Conservation (phyloP, 2,888 invertebrate genomes). For the Dicroscelio sp. region DNA sequence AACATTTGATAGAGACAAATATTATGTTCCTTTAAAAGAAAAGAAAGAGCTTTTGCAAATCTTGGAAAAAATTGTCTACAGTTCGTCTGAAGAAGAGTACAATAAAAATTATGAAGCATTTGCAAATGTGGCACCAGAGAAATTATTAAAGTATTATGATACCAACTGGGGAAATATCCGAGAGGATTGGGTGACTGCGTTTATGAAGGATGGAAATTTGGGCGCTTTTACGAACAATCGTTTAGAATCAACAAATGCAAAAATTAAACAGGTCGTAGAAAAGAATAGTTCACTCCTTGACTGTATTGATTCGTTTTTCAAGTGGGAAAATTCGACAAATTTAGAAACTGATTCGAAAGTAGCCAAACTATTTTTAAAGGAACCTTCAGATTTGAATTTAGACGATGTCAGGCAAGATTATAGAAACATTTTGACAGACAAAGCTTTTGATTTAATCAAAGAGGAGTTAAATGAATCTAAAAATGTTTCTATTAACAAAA, state of each 20-base stretch:
- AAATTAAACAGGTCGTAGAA: conserved; percentile 11
- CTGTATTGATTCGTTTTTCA: not conserved
- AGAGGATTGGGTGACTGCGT: not conserved
- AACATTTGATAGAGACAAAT: not conserved
- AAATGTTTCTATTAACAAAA: not conserved
- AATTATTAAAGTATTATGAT: not conserved
- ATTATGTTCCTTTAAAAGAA: not conserved
- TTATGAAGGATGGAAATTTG: not conserved
- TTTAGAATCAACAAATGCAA: conserved; percentile 1
- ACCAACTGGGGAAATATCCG: not conserved
- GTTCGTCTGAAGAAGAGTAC: not conserved
- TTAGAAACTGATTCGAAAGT: not conserved
- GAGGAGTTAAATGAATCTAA: not conserved
- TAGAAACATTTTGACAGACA: not conserved
- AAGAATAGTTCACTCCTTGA: not conserved
- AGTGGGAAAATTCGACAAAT: not conserved
- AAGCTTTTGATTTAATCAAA: not conserved
- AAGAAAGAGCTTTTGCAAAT: not conserved
- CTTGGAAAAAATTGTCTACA: not conserved
- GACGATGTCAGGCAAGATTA: not conserved
- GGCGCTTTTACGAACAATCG: conserved; percentile 6
- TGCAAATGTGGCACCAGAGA: not conserved
- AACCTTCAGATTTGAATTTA: not conserved
- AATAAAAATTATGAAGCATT: not conserved
- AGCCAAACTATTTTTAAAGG: not conserved